These are phyloP conservation scores for Arizona elegans DNA, from an alignment of 2,113 vertebrate species.

Conservation along the genomic window DNA sequence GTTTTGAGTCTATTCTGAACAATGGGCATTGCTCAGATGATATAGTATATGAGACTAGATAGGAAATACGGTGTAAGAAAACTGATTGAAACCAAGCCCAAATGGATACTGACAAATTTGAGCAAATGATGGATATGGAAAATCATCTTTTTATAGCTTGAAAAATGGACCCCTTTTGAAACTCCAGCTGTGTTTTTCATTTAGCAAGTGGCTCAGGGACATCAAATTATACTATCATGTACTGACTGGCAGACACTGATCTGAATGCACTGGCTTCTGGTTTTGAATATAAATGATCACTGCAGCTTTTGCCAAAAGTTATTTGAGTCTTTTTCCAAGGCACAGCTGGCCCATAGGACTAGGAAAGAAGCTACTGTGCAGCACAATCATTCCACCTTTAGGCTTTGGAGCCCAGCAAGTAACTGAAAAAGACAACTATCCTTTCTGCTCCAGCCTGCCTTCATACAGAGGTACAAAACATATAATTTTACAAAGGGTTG, in stretches of 20 bases:
- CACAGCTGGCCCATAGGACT: not conserved
- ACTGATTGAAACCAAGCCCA: not conserved
- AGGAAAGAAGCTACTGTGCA: not conserved
- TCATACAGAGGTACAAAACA: not conserved
- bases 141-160: not conserved
- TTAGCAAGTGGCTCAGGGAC: not conserved
- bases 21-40: not conserved
- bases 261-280: not conserved
- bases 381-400: not conserved
- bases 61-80: not conserved
- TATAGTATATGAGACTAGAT: not conserved
- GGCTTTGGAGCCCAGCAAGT: not conserved
- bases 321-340: not conserved
- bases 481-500: not conserved
- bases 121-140: not conserved
- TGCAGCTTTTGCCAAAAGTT: not conserved
- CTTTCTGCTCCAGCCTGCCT: not conserved
- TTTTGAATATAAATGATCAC: not conserved
- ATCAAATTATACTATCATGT: not conserved
- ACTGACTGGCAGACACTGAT: not conserved
- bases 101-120: not conserved
- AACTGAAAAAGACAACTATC: not conserved
- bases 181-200: not conserved
- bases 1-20: no score
- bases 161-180: not conserved